Conservation (phyloP, 2,797 vertebrate genomes). For the Hipposideros larvatus region DNA sequence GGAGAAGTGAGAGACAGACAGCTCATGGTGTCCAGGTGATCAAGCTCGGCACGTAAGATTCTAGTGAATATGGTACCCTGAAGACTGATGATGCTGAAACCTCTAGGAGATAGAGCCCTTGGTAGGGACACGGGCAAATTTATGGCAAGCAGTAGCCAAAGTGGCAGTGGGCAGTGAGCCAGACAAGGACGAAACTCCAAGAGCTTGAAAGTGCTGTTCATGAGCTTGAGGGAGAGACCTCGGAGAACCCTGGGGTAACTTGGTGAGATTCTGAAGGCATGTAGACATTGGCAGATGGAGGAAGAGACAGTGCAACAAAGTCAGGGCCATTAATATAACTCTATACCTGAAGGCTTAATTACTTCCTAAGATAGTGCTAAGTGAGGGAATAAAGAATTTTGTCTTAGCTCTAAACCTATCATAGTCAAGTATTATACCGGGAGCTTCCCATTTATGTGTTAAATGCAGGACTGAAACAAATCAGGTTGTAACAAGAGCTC, state of each 20-base stretch:
- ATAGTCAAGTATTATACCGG: not conserved
- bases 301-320: constrained; percentile 17
- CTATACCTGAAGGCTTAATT: not conserved
- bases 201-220: not conserved
- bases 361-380: not conserved
- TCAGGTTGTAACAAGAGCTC: not conserved
- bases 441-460: not conserved
- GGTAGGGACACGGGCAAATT: not conserved
- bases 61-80: not conserved
- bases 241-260: not conserved
- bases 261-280: constrained; percentile 24
- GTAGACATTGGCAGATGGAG: not conserved
- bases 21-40: not conserved
- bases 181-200: constrained; percentile 14
- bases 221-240: not conserved
- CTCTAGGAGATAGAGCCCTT: not conserved
- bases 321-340: not conserved
- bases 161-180: not conserved
- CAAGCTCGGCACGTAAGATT: not conserved
- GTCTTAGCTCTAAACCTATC: constrained; percentile 9
- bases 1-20: not conserved
- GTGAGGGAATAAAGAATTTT: not conserved
- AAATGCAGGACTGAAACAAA: not conserved
- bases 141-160: not conserved
- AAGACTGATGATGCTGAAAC: not conserved